phyloP scores from a whole-genome alignment of 2,113 vertebrate species.

The Ursus arctos region DNA sequence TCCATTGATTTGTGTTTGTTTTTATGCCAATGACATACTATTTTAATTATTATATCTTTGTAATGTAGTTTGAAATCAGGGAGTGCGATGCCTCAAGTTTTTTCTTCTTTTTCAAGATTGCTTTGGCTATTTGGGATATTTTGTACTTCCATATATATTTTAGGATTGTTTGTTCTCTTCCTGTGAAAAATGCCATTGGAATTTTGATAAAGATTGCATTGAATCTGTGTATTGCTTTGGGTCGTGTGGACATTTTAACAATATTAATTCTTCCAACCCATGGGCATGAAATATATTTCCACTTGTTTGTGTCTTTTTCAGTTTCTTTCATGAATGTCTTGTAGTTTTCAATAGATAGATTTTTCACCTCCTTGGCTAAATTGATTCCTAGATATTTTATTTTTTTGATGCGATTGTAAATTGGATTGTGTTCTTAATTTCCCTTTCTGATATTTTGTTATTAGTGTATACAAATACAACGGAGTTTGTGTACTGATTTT shows the following conservation, averaged over 20 bases:
- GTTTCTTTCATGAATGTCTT: background rate
- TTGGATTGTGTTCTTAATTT: background rate
- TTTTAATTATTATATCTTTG: background rate
- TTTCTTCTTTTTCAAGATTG: background rate
- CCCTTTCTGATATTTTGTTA: background rate
- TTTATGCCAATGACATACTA: background rate
- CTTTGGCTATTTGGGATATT: background rate
- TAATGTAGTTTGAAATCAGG: background rate
- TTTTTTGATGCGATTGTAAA: background rate
- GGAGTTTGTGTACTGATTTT: background rate
- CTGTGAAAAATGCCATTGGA: background rate
- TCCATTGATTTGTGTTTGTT: background rate
- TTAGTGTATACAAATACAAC: background rate
- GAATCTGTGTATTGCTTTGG: background rate
- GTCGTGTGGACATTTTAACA: background rate
- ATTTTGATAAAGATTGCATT: background rate
- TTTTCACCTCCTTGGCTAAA: background rate
- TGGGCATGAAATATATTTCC: background rate
- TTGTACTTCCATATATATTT: background rate
- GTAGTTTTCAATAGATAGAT: background rate
- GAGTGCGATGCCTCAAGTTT: background rate
- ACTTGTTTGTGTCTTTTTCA: background rate
- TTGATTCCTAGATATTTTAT: background rate
- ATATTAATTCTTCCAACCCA: background rate
- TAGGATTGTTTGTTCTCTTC: background rate